A percentile compares a stretch with the other conserved stretches of the same genome.
Evolutionary conservation across 2,888 invertebrate genomes (phyloP).

Genomic region (Xestia rhomboidea): DNA sequence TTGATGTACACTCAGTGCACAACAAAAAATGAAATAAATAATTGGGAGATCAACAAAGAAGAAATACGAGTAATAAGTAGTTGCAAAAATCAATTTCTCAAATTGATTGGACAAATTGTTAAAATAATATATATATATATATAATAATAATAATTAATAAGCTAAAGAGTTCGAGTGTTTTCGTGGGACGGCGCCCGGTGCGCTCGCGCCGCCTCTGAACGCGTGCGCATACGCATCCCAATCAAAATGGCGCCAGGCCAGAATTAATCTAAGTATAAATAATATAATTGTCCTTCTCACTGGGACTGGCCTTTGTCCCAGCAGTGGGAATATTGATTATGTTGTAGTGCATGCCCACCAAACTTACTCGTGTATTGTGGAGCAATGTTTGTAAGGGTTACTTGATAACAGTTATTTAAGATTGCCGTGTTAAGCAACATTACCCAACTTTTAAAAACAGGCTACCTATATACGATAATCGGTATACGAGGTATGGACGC

Average conservation of each 20-base stretch:
- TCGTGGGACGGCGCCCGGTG: not conserved
- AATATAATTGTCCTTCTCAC: not conserved
- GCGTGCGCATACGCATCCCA: constrained; percentile 5
- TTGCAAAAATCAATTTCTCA: not conserved
- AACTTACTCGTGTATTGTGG: not conserved
- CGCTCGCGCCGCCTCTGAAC: not conserved
- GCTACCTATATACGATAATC: not conserved
- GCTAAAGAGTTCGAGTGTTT: not conserved
- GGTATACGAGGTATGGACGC: not conserved
- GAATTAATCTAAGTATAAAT: constrained; percentile 19
- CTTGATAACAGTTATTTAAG: not conserved
- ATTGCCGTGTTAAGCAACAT: not conserved
- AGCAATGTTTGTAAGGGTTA: not conserved
- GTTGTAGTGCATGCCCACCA: not conserved
- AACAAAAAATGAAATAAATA: constrained; percentile 18
- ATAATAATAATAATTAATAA: not conserved
- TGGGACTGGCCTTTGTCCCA: not conserved
- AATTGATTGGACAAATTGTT: not conserved
- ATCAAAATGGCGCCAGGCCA: constrained; percentile 33
- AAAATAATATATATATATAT: no score
- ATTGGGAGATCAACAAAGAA: constrained; percentile 1
- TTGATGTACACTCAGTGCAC: constrained; percentile 65
- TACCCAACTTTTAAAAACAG: not conserved
- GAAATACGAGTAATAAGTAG: not conserved
- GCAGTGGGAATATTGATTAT: not conserved